Percentiles rank a stretch among this genome's conserved stretches.
phyloP scores from a whole-genome alignment of 2,113 vertebrate genomes.

The Myrmophylax atrothorax region DNA sequence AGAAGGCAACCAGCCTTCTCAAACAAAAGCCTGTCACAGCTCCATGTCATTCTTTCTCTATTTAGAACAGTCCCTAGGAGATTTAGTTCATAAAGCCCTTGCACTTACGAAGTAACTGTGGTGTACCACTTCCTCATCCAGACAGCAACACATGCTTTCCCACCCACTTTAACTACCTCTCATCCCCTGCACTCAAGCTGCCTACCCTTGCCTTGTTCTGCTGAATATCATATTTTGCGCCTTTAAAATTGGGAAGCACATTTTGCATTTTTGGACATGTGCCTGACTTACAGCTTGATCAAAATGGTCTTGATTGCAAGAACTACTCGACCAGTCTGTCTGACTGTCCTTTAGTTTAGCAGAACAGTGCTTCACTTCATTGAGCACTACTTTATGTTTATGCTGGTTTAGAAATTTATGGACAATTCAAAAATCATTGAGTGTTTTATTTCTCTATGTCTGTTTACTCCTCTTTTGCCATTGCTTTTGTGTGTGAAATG shows the following conservation, averaged over 20 bases:
- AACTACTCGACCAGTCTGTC: background rate
- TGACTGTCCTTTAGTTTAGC: background rate
- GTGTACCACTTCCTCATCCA: constrained; percentile 88
- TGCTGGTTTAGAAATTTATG: background rate
- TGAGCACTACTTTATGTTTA: background rate
- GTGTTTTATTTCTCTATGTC: background rate
- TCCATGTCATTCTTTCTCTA: constrained; percentile 75
- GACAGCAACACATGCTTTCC: constrained; percentile 81
- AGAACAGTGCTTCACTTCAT: background rate
- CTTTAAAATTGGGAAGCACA: background rate
- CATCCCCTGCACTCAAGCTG: constrained; percentile 19
- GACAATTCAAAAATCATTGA: background rate
- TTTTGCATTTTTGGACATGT: background rate
- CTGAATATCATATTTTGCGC: constrained; percentile 4
- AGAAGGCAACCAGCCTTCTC: constrained; percentile 58
- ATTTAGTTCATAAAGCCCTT: constrained; percentile 82
- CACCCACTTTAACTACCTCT: constrained; percentile 79
- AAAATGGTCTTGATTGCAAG: background rate
- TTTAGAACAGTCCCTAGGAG: constrained; percentile 75
- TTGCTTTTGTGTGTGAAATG: background rate
- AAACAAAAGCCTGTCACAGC: constrained; percentile 63
- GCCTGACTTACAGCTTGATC: background rate
- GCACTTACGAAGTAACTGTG: constrained; percentile 83
- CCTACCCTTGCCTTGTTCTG: background rate
- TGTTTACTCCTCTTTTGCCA: background rate